phyloP scores from a whole-genome alignment of 2,888 invertebrate genomes.

The Orthonevra nobilis region DNA sequence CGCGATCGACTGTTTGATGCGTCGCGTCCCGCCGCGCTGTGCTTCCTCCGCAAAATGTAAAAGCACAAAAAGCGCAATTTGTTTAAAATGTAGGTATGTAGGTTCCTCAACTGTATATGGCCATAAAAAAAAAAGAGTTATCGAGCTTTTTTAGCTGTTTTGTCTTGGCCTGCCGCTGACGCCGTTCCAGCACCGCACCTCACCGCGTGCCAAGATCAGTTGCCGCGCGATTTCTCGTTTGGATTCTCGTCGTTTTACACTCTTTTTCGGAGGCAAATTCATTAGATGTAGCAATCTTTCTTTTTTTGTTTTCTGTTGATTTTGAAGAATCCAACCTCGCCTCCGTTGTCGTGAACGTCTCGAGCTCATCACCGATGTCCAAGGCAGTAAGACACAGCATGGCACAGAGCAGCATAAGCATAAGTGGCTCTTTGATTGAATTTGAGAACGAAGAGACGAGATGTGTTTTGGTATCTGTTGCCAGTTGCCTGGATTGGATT shows the following conservation, averaged over 20 bases:
- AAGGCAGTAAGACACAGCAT: neutral
- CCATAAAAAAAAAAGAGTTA: constrained; percentile 59
- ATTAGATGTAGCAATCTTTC: constrained; percentile 41
- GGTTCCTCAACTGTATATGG: constrained; percentile 77
- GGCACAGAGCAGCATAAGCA: constrained; percentile 15
- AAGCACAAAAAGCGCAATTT: constrained; percentile 75
- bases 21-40: too few relatives aligned
- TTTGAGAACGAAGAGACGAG: constrained; percentile 31
- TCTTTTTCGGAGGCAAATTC: constrained; percentile 39
- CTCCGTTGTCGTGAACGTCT: constrained; percentile 1
- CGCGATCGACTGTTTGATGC: too few relatives aligned
- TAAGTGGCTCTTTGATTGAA: constrained; percentile 42
- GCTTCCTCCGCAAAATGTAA: constrained; percentile 18
- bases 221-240: neutral
- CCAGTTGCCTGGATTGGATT: constrained; percentile 25
- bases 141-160: constrained; percentile 58
- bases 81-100: constrained; percentile 79
- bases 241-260: constrained; percentile 9
- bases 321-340: constrained; percentile 23
- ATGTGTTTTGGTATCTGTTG: constrained; percentile 8
- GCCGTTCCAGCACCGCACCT: too few relatives aligned
- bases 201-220: constrained; percentile 19
- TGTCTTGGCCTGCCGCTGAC: constrained; percentile 59
- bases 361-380: neutral
- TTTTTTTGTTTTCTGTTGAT: constrained; percentile 6